Evolutionary conservation across 2,888 invertebrate genomes (phyloP).

Genomic region (Ochropleura leucogaster): DNA sequence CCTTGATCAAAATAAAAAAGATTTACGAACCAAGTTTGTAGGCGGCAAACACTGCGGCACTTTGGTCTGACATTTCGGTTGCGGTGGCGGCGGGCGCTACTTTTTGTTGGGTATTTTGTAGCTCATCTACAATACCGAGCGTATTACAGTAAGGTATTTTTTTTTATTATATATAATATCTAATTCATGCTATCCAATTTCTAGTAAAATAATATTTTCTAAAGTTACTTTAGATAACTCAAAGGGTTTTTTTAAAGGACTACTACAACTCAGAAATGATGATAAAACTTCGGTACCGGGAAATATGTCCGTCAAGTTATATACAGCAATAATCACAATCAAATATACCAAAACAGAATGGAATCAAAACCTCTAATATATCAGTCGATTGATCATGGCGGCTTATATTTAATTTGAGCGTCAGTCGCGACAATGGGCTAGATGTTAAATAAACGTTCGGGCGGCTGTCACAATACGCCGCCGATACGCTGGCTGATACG

Average conservation of each 20-base stretch:
- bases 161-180: conserved; percentile 29
- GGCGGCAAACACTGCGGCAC: neutral
- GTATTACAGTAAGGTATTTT: neutral
- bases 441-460: conserved; percentile 61
- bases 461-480: conserved; percentile 59
- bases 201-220: neutral
- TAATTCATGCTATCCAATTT: conserved; percentile 20
- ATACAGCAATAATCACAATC: neutral
- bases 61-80: conserved; percentile 26
- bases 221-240: neutral
- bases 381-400: conserved; percentile 38
- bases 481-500: conserved; percentile 32
- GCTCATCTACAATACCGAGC: conserved; percentile 25
- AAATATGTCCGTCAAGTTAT: neutral
- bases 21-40: conserved; percentile 25
- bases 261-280: neutral
- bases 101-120: conserved; percentile 42
- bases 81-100: conserved; percentile 20
- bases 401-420: conserved; percentile 49
- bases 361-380: conserved; percentile 46
- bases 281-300: neutral
- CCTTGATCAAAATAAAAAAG: neutral
- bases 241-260: neutral
- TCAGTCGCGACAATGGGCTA: conserved; percentile 27
- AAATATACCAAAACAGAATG: neutral